phyloP scores from a whole-genome alignment of 2,113 vertebrate genomes.

The Ia io region DNA sequence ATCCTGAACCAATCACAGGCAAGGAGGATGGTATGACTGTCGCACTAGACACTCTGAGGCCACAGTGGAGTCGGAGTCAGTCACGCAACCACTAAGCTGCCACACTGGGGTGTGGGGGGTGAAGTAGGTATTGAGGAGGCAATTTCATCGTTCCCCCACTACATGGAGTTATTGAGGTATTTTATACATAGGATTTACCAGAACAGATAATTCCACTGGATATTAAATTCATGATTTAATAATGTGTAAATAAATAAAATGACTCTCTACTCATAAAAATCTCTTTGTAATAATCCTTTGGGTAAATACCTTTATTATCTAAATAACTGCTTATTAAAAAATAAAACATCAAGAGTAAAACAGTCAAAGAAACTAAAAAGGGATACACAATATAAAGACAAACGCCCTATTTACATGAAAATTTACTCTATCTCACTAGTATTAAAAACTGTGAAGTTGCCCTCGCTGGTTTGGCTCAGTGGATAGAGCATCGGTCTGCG shows the following conservation, averaged over 20 bases:
- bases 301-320: not conserved
- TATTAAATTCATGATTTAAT: not conserved
- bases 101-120: not conserved
- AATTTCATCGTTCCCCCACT: not conserved
- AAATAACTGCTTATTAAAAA: not conserved
- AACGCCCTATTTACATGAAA: not conserved
- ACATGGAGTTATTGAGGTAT: not conserved
- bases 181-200: not conserved
- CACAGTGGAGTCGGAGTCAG: fast-evolving
- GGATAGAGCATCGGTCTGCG: too few species aligned
- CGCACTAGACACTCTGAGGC: not conserved
- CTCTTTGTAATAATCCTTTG: not conserved
- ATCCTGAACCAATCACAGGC: not conserved
- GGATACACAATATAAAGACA: not conserved
- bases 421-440: not conserved
- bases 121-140: not conserved
- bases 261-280: not conserved
- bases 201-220: not conserved
- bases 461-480: too few species aligned
- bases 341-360: not conserved
- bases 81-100: fast-evolving
- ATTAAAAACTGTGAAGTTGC: not conserved
- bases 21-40: not conserved
- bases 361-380: not conserved
- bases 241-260: not conserved